phyloP scores from a whole-genome alignment of 2,888 invertebrate species.

The Lissonota sp. region DNA sequence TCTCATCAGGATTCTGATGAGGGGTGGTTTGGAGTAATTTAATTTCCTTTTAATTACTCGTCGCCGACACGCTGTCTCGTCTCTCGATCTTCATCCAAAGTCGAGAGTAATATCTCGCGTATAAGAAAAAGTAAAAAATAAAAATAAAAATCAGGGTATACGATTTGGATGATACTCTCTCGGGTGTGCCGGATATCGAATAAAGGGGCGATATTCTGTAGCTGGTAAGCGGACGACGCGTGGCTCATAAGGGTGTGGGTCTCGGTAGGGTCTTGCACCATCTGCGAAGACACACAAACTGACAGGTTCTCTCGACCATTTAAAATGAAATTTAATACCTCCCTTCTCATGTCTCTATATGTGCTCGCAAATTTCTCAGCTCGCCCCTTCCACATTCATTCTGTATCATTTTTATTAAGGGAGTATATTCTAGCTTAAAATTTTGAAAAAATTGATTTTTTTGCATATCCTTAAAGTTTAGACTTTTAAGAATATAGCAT shows the following conservation, averaged over 20 bases:
- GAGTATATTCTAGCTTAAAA: too few relatives aligned
- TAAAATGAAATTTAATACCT: constrained; percentile 68
- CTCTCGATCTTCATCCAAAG: neutral
- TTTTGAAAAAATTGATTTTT: too few relatives aligned
- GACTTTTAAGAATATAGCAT: too few relatives aligned
- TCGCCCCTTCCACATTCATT: too few relatives aligned
- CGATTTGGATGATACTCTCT: constrained; percentile 41
- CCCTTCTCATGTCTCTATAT: constrained; percentile 43
- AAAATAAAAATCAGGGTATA: constrained; percentile 30
- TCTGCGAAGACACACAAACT: constrained; percentile 66
- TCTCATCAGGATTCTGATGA: too few relatives aligned
- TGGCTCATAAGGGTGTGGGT: constrained; percentile 46
- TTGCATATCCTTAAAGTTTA: too few relatives aligned
- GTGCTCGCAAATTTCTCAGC: neutral
- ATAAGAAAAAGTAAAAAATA: neutral
- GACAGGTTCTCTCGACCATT: constrained; percentile 64
- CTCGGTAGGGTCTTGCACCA: constrained; percentile 54
- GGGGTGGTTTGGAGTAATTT: too few relatives aligned
- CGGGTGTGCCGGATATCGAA: constrained; percentile 54
- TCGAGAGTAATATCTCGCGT: constrained; percentile 12
- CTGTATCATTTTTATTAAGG: too few relatives aligned
- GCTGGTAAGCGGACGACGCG: constrained; percentile 28
- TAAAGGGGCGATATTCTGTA: constrained; percentile 41
- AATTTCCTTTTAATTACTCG: too few relatives aligned
- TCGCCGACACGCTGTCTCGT: neutral